These are phyloP conservation scores for Alcis repandata DNA, from an alignment of 2,888 invertebrate species.

Conservation along the genomic window DNA sequence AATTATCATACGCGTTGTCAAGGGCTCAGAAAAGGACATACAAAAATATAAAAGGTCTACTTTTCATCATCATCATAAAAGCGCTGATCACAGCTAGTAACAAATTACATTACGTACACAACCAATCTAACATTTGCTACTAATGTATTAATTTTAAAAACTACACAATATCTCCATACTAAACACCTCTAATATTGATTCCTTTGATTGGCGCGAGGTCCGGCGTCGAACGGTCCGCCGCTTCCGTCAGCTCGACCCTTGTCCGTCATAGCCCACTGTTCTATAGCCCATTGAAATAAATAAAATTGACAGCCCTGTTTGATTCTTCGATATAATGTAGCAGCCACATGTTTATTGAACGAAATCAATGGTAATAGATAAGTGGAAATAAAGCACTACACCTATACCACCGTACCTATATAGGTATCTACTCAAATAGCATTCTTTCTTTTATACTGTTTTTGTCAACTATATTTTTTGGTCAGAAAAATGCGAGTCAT, in stretches of 20 bases:
- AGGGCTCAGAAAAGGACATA: too few species aligned
- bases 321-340: slow-evolving; percentile 16
- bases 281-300: slow-evolving; percentile 34
- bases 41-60: too few species aligned
- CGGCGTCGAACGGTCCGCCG: slow-evolving; percentile 70
- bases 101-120: too few species aligned
- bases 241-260: slow-evolving; percentile 74
- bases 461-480: too few species aligned
- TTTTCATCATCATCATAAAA: too few species aligned
- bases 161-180: not conserved
- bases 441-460: too few species aligned
- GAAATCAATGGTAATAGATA: slow-evolving; percentile 8
- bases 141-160: not conserved
- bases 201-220: slow-evolving; percentile 63
- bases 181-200: slow-evolving; percentile 54
- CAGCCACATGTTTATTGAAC: slow-evolving; percentile 5
- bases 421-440: not conserved
- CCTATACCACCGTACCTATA: not conserved
- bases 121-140: too few species aligned
- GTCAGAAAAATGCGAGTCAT: too few species aligned
- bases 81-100: too few species aligned
- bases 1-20: too few species aligned
- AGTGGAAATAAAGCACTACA: not conserved
- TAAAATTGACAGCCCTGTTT: slow-evolving; percentile 28
- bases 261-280: slow-evolving; percentile 58